A percentile compares a stretch with the other conserved stretches of the same genome.
Conservation (phyloP, 2,113 vertebrate genomes). For the Spheniscus mendiculus region DNA sequence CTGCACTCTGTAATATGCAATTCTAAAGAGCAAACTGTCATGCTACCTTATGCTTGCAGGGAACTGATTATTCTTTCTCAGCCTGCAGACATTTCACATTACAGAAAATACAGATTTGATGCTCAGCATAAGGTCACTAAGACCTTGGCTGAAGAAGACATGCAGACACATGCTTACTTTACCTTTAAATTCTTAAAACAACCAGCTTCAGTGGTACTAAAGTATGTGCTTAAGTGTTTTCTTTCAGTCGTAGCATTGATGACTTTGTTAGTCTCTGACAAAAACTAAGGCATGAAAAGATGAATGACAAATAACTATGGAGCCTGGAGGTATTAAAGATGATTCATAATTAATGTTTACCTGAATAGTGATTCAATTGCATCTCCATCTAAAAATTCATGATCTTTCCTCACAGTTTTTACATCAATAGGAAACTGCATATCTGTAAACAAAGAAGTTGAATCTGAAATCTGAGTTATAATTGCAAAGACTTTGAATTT, state of each 20-base stretch:
- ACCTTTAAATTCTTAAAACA: neutral
- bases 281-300: neutral
- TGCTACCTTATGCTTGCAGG: neutral
- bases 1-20: fast-evolving
- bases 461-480: neutral
- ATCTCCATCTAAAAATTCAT: conserved; percentile 82
- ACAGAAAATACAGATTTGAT: neutral
- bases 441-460: conserved; percentile 62
- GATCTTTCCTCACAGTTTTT: conserved; percentile 77
- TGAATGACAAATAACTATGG: neutral
- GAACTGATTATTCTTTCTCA: neutral
- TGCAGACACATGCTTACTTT: neutral
- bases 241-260: neutral
- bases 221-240: neutral
- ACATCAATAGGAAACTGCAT: conserved; percentile 79
- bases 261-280: neutral
- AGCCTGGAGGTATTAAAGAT: neutral
- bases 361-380: conserved; percentile 79
- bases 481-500: neutral
- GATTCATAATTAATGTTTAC: conserved; percentile 50
- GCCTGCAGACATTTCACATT: neutral
- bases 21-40: neutral
- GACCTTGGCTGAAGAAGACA: neutral
- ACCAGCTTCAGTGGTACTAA: neutral
- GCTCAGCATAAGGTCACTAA: neutral